Evolutionary conservation across 2,888 invertebrate species (phyloP), one percentile per base, ranked within the genome.

Genomic region (Hydrotaea diabolus): DNA sequence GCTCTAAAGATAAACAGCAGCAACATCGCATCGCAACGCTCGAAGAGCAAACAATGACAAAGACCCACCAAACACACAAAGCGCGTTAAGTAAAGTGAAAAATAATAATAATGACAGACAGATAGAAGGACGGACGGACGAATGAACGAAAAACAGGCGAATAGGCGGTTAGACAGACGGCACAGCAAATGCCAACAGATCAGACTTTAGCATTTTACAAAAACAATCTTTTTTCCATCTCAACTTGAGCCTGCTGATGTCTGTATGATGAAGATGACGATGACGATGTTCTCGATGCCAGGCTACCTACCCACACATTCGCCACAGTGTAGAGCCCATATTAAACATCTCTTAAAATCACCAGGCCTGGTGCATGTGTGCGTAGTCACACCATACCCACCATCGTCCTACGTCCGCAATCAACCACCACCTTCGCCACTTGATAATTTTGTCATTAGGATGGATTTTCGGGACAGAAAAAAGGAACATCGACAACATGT

Each of bases 81-180:
- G 79, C 81, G 79, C 79, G 81, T 76, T 81, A 77, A 79, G 72
- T 73, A 73, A 81, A 85, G 73, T 85, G 81, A 81, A 81, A 85
- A 85, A 81, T 80, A 80, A 84, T 76, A 85, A 79, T 84, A 82
- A 66, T 72, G 74, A 55, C 62, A 78, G 62, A 75, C 62, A 15
- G 82, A 82, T 31, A 62, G 13, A 21, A 11, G 15, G 21, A 46
- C 23, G n/a, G 69, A 71, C 62, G 79, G 79, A 8, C 7, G 39
- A 3, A 39, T 39, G 39, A 11, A 39, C 1, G 39, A 13, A 39
- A 39, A 39, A 1, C 39, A 39, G 39, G 3, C 9, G n/a, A 15
- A 46, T 9, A 5, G 43, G 0, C 9, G 17, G 36, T 19, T 13
- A 43, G 66, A 21, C 66, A 21, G 21, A 69, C 15, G 21, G 31